These are phyloP conservation scores for Salticus scenicus DNA, from an alignment of 2,888 invertebrate species.

Conservation along the genomic window DNA sequence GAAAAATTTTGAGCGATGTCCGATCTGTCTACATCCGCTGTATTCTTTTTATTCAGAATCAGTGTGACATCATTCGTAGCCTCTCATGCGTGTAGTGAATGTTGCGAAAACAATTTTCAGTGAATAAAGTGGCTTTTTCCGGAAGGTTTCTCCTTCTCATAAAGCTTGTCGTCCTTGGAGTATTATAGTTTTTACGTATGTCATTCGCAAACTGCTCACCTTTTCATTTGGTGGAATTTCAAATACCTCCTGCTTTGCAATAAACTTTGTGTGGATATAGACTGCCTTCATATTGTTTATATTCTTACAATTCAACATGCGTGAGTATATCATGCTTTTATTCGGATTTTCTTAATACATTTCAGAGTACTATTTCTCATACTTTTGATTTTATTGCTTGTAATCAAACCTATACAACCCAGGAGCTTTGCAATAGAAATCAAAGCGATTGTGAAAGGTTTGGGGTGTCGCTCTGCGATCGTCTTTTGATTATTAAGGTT, in stretches of 20 bases:
- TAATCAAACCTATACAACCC: too few species aligned
- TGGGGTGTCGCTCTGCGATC: too few species aligned
- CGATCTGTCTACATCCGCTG: not conserved
- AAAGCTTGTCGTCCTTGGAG: slow-evolving; percentile 17
- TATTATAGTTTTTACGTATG: slow-evolving; percentile 18
- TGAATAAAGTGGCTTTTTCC: slow-evolving; percentile 17
- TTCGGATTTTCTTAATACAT: too few species aligned
- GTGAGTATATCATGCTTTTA: not conserved
- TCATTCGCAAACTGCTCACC: slow-evolving; percentile 34
- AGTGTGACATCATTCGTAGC: slow-evolving; percentile 11
- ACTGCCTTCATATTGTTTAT: too few species aligned
- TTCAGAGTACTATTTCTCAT: too few species aligned
- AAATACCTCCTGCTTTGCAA: not conserved
- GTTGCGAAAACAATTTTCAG: slow-evolving; percentile 41
- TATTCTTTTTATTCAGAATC: not conserved
- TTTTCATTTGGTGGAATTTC: not conserved
- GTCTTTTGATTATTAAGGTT: too few species aligned
- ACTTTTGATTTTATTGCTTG: too few species aligned
- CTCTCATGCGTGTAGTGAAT: slow-evolving; percentile 36
- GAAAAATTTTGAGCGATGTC: not conserved
- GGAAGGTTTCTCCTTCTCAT: slow-evolving; percentile 17
- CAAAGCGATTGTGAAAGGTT: too few species aligned
- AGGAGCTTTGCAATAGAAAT: too few species aligned
- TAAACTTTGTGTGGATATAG: not conserved
- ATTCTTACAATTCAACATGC: too few species aligned